phyloP scores from a whole-genome alignment of 2,888 invertebrate genomes.

The Saturnia japonica region DNA sequence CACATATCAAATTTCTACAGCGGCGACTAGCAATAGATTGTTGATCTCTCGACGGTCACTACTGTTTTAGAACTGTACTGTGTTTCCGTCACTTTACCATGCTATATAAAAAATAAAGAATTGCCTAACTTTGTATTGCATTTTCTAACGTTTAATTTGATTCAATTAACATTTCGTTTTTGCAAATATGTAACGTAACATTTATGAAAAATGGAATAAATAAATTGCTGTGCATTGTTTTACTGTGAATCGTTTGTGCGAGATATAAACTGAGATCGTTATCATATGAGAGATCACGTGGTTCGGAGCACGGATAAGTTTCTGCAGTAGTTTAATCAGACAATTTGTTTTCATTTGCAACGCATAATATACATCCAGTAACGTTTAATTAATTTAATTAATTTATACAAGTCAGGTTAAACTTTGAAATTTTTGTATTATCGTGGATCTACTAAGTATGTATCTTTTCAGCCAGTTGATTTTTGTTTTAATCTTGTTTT shows the following conservation, averaged over 20 bases:
- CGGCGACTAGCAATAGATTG: too few species aligned
- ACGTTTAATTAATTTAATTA: background rate
- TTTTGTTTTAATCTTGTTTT: background rate
- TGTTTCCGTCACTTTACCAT: too few species aligned
- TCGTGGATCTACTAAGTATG: background rate
- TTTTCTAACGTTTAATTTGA: too few species aligned
- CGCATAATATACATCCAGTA: constrained; percentile 17
- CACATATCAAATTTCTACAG: too few species aligned
- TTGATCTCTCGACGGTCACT: too few species aligned
- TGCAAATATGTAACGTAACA: background rate
- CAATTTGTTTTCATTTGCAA: constrained; percentile 27
- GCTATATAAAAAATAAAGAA: too few species aligned
- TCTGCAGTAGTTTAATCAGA: constrained; percentile 28
- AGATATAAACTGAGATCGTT: constrained; percentile 52
- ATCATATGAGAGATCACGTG: constrained; percentile 40
- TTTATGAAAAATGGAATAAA: background rate
- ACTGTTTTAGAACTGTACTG: too few species aligned
- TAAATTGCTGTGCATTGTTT: background rate
- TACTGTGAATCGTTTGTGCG: constrained; percentile 42
- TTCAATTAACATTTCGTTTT: too few species aligned
- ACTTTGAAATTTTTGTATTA: background rate
- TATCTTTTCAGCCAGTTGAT: background rate
- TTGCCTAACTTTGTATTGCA: too few species aligned
- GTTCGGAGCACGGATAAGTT: constrained; percentile 25
- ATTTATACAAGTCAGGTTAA: background rate